Conservation (phyloP, 2,797 vertebrate genomes). For the Avahi laniger region DNA sequence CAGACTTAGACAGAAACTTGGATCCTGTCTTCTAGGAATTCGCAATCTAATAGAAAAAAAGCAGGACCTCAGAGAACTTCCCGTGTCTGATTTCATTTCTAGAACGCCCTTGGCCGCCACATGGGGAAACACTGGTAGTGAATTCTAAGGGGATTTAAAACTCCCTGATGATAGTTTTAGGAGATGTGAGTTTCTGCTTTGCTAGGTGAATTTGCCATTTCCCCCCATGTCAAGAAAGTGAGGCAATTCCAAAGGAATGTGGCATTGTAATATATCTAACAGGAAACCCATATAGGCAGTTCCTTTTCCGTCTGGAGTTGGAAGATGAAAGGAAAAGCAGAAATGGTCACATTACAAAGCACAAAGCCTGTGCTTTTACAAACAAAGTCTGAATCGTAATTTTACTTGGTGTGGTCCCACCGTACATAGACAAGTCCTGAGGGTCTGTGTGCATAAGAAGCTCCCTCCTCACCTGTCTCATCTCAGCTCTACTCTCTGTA, state of each 20-base stretch:
- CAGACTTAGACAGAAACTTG: neutral
- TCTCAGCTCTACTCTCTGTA: neutral
- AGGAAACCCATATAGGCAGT: constrained; percentile 4
- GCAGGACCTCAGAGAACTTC: constrained; percentile 33
- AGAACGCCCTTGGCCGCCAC: neutral
- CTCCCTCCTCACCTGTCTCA: too few species aligned
- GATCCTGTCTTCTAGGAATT: neutral
- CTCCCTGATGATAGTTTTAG: neutral
- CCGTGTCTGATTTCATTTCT: constrained; percentile 35
- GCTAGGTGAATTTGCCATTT: neutral
- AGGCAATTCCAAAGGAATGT: constrained; percentile 52
- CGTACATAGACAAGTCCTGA: neutral
- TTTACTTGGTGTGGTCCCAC: neutral
- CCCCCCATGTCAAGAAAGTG: neutral
- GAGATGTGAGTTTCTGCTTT: neutral
- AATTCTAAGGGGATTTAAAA: neutral
- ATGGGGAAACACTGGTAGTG: neutral
- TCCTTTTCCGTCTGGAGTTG: constrained; percentile 43
- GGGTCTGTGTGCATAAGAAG: neutral
- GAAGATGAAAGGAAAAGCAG: constrained; percentile 28
- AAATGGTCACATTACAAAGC: neutral
- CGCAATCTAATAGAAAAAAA: neutral
- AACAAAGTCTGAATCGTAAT: neutral
- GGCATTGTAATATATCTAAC: neutral
- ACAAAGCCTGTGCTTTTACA: neutral